phyloP scores from a whole-genome alignment of 2,113 vertebrate genomes.

The Pyrgilauda ruficollis region DNA sequence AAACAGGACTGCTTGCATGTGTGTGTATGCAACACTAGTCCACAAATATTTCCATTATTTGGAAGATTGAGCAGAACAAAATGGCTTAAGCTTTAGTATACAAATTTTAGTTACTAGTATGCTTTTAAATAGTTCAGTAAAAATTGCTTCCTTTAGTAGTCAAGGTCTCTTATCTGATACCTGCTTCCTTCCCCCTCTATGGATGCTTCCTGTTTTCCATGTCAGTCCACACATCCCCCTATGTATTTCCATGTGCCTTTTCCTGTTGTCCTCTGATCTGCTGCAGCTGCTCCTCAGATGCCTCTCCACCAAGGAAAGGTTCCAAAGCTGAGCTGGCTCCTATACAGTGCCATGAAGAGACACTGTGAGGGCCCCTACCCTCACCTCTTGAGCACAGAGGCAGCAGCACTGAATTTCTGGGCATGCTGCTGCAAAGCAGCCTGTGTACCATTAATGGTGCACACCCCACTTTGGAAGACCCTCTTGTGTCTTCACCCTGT shows the following conservation, averaged over 20 bases:
- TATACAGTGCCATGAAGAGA: neutral
- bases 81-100: neutral
- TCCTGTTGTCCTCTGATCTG: slow-evolving; percentile 28
- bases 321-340: neutral
- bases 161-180: slow-evolving; percentile 6
- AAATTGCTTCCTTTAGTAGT: slow-evolving; percentile 10
- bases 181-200: neutral
- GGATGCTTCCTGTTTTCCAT: slow-evolving; percentile 52
- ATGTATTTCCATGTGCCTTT: neutral
- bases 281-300: slow-evolving; percentile 32
- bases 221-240: neutral
- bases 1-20: neutral
- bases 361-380: rapidly evolving
- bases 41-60: neutral
- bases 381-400: neutral
- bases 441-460: rapidly evolving
- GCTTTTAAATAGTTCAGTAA: neutral
- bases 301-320: neutral
- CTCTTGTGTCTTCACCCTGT: neutral
- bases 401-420: neutral
- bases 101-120: neutral
- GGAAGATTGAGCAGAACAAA: neutral
- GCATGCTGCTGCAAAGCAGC: neutral
- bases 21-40: neutral
- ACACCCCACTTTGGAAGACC: neutral